Percentiles rank a stretch among this genome's conserved stretches.
Conservation (phyloP, 2,888 invertebrate genomes). For the Drosophila lacicola region DNA sequence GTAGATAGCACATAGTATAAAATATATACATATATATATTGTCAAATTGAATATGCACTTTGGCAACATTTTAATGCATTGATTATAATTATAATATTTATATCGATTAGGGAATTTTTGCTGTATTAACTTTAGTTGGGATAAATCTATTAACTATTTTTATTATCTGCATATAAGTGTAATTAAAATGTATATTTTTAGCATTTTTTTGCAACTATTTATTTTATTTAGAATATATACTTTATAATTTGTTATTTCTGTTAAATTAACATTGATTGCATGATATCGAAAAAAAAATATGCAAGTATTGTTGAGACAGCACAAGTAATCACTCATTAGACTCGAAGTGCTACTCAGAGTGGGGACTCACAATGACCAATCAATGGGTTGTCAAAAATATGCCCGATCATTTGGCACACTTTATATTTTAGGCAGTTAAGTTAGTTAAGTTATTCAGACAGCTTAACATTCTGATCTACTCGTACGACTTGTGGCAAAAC, state of each 20-base stretch:
- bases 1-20: background rate
- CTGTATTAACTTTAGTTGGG: too few species aligned
- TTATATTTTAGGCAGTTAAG: background rate
- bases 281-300: background rate
- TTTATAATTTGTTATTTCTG: slow-evolving; percentile 3
- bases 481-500: slow-evolving; percentile 5
- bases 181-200: too few species aligned
- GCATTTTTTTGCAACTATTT: too few species aligned
- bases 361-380: slow-evolving; percentile 33
- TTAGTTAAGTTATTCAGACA: slow-evolving; percentile 4
- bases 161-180: too few species aligned
- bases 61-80: background rate
- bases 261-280: slow-evolving; percentile 3
- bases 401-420: slow-evolving; percentile 25
- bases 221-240: background rate
- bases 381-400: slow-evolving; percentile 21
- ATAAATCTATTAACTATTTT: too few species aligned
- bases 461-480: slow-evolving; percentile 3
- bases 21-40: background rate
- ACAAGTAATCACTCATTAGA: slow-evolving; percentile 25
- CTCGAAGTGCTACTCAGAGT: background rate
- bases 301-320: slow-evolving; percentile 5
- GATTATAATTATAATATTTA: background rate
- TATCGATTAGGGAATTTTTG: too few species aligned
- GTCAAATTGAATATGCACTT: background rate